Evolutionary conservation across 1,140 invertebrate species (phyloP).

Genomic region (Drosophila parvula): DNA sequence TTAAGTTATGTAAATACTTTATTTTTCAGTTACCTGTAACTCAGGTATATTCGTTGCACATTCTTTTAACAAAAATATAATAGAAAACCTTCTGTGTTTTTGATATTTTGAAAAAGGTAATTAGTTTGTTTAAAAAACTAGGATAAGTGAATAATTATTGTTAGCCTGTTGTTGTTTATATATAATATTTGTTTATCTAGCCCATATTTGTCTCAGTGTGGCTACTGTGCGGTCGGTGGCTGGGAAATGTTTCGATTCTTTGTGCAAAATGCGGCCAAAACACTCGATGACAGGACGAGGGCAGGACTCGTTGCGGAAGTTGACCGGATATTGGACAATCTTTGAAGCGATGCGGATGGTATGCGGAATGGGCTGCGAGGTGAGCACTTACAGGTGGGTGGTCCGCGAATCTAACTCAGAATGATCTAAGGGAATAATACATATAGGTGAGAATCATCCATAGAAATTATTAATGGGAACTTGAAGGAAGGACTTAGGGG

Average conservation of each 20-base stretch:
- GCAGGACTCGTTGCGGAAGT: conserved; percentile 40
- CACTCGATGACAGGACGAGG: conserved; percentile 39
- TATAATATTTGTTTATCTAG: background rate
- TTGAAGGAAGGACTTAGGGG: background rate
- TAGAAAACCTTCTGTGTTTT: background rate
- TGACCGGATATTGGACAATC: conserved; percentile 52
- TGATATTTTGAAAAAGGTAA: too few relatives aligned
- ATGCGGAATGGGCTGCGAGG: background rate
- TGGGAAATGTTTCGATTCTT: conserved; percentile 26
- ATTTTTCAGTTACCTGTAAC: background rate
- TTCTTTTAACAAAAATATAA: too few relatives aligned
- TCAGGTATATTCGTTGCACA: too few relatives aligned
- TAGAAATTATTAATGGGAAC: background rate
- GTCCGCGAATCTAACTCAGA: conserved; percentile 10
- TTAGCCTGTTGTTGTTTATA: background rate
- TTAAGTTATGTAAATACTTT: background rate
- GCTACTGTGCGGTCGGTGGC: conserved; percentile 31
- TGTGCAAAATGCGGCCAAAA: conserved; percentile 49
- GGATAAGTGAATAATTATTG: background rate
- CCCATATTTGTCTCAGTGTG: conserved; percentile 3
- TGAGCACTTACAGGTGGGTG: conserved; percentile 48
- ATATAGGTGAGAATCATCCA: background rate
- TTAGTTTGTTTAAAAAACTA: background rate
- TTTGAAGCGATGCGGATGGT: conserved; percentile 2
- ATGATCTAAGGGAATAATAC: conserved; percentile 26